Evolutionary conservation across 2,113 vertebrate species (phyloP).

Genomic region (Alaudala cheleensis): DNA sequence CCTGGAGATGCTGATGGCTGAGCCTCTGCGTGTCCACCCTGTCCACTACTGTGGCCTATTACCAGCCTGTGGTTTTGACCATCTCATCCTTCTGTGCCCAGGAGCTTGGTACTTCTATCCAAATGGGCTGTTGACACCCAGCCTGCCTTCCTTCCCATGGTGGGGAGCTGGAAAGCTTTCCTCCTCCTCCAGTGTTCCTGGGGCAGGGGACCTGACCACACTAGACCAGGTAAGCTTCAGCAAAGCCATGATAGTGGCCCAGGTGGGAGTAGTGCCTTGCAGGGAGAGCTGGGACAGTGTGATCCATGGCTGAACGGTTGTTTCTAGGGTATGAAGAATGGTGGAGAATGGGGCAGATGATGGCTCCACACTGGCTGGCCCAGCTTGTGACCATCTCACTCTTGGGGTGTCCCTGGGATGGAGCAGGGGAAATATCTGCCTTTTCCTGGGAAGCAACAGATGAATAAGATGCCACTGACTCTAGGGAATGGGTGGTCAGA

Average conservation of each 20-base stretch:
- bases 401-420: background rate
- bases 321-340: background rate
- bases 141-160: constrained; percentile 55
- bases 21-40: background rate
- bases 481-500: background rate
- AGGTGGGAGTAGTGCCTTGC: background rate
- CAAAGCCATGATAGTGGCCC: fast-evolving
- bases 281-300: background rate
- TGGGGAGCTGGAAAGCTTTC: constrained; percentile 62
- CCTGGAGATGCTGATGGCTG: background rate
- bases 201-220: background rate
- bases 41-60: background rate
- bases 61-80: background rate
- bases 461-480: background rate
- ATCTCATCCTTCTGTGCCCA: background rate
- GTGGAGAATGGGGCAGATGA: background rate
- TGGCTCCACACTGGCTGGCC: background rate
- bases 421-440: background rate
- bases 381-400: background rate
- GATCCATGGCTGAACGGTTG: background rate
- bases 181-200: background rate
- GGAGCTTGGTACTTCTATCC: constrained; percentile 80
- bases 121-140: constrained; percentile 38
- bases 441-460: background rate
- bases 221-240: constrained; percentile 63